Evolutionary conservation across 35 echinoderm and acorn worm species (phyloP).

Genomic region (Stichopus chloronotus): DNA sequence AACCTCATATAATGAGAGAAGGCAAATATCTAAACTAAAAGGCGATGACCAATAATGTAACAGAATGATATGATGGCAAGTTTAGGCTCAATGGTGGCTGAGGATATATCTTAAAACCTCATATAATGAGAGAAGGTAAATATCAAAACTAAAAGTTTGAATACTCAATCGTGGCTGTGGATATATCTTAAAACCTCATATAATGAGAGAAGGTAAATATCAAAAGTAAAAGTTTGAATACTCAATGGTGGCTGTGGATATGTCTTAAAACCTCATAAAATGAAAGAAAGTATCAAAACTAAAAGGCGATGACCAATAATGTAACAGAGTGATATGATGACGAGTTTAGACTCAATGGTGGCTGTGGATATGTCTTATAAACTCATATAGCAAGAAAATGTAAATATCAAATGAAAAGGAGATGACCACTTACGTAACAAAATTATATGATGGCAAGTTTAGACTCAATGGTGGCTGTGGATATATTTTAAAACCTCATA

Average conservation of each 20-base stretch:
- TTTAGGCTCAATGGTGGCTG: conserved; percentile 89
- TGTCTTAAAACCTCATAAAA: too few relatives aligned
- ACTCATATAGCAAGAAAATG: conserved; percentile 95
- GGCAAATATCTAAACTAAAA: too few relatives aligned
- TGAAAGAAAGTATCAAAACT: background rate
- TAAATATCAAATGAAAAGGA: conserved; percentile 2
- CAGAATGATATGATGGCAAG: conserved; percentile 80
- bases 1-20: too few relatives aligned
- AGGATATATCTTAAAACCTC: conserved; percentile 92
- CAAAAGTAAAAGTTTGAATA: too few relatives aligned
- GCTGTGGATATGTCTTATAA: conserved; percentile 94
- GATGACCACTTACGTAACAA: conserved; percentile 48
- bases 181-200: too few relatives aligned
- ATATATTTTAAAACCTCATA: conserved; percentile 89
- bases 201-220: too few relatives aligned
- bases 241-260: too few relatives aligned
- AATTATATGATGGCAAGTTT: conserved; percentile 97
- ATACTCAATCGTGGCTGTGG: too few relatives aligned
- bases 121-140: conserved; percentile 93
- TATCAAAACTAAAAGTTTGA: too few relatives aligned
- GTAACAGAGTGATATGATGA: conserved; percentile 69
- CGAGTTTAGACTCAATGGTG: conserved; percentile 86
- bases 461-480: conserved; percentile 91
- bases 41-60: background rate
- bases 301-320: background rate